Conservation (phyloP, 2,113 vertebrate genomes). For the Lycaon pictus region DNA sequence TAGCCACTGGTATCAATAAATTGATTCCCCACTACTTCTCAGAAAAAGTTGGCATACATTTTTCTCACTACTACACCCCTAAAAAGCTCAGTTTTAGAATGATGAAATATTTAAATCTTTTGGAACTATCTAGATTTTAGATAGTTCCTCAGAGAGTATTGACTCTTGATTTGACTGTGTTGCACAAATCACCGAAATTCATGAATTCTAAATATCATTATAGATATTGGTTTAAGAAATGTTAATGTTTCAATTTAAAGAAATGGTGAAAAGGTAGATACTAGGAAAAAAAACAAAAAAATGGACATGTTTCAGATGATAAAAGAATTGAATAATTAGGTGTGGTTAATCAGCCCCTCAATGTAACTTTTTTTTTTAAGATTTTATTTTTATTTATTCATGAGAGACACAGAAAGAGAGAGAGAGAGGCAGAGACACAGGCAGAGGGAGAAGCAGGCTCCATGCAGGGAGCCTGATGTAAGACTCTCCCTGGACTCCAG, state of each 20-base stretch:
- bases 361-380: not conserved
- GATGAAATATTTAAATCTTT: conserved; percentile 10
- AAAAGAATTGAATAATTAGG: conserved; percentile 14
- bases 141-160: not conserved
- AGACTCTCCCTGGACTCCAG: no score
- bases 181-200: not conserved
- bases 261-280: not conserved
- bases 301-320: conserved; percentile 29
- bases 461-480: no score
- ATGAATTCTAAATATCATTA: not conserved
- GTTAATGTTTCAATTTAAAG: conserved; percentile 31
- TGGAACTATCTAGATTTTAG: not conserved
- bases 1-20: conserved; percentile 13
- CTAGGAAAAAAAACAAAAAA: not conserved
- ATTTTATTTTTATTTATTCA: no score
- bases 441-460: no score
- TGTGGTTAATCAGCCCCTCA: not conserved
- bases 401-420: no score
- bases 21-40: not conserved
- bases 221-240: not conserved
- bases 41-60: conserved; percentile 32
- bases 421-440: no score
- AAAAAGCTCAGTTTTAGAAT: not conserved
- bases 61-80: not conserved
- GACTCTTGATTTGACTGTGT: not conserved